These are phyloP conservation scores for Ephialtes manifestator DNA, from an alignment of 2,888 invertebrate species.

Conservation along the genomic window DNA sequence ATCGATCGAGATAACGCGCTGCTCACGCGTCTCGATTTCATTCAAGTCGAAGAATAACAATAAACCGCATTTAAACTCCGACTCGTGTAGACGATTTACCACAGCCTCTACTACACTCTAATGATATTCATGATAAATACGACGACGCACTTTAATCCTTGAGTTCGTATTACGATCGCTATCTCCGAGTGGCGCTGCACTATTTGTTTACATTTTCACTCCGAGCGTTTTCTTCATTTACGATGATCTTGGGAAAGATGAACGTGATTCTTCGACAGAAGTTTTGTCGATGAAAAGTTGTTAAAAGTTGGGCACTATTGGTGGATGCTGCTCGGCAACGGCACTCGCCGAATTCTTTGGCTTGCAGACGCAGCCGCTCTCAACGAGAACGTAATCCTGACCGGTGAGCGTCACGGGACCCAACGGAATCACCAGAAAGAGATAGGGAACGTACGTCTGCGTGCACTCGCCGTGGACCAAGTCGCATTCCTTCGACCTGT, in stretches of 20 bases:
- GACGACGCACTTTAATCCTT: constrained; percentile 37
- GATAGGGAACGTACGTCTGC: constrained; percentile 96
- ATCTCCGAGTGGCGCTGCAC: constrained; percentile 7
- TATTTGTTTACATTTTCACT: constrained; percentile 23
- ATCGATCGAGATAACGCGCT: neutral
- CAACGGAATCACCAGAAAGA: constrained; percentile 95
- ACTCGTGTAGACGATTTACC: neutral
- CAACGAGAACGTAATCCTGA: constrained; percentile 97
- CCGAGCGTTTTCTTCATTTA: constrained; percentile 4
- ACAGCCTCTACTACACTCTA: constrained; percentile 12
- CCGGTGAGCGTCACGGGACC: constrained; percentile 96
- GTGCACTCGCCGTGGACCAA: constrained; percentile 96
- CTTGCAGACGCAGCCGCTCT: constrained; percentile 96
- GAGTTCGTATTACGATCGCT: constrained; percentile 18
- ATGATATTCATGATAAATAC: constrained; percentile 26
- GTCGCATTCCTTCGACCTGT: constrained; percentile 95
- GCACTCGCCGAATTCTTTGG: constrained; percentile 87
- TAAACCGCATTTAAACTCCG: neutral
- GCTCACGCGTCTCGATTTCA: constrained; percentile 24
- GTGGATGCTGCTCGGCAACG: constrained; percentile 74
- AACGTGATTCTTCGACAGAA: neutral
- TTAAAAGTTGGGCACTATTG: constrained; percentile 82
- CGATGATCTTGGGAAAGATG: constrained; percentile 19
- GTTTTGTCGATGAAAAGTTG: constrained; percentile 12
- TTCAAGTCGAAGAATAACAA: constrained; percentile 12